A percentile compares a stretch with the other conserved stretches of the same genome.
These are phyloP conservation scores for Dendrolimus pini DNA, from an alignment of 2,888 invertebrate species.

Conservation along the genomic window DNA sequence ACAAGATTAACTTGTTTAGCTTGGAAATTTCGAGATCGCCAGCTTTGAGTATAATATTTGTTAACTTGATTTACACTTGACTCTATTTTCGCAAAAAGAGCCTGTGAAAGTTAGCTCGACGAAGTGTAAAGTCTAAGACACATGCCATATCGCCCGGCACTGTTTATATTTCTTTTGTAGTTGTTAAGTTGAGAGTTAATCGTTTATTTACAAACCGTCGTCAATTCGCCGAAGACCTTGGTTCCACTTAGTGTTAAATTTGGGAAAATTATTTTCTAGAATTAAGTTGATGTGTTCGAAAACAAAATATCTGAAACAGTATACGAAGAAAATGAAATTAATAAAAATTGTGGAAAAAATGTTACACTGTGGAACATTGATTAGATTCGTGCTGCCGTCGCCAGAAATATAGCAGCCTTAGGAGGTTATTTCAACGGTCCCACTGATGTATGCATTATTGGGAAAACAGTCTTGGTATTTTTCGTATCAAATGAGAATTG, in stretches of 20 bases:
- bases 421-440: no score
- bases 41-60: no score
- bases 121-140: no score
- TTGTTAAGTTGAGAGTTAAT: slow-evolving; percentile 20
- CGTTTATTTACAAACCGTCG: slow-evolving; percentile 26
- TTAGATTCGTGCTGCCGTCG: slow-evolving; percentile 39
- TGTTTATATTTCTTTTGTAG: slow-evolving; percentile 30
- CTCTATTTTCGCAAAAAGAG: no score
- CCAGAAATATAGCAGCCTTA: neutral
- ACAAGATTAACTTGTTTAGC: no score
- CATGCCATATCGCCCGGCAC: no score
- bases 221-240: slow-evolving; percentile 25
- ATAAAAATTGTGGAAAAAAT: slow-evolving; percentile 42
- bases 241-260: slow-evolving; percentile 50
- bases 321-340: slow-evolving; percentile 60
- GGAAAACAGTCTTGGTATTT: no score
- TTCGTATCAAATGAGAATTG: no score
- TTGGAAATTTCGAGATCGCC: no score
- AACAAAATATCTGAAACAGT: slow-evolving; percentile 75
- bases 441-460: no score
- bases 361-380: slow-evolving; percentile 50
- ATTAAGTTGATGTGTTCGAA: slow-evolving; percentile 70
- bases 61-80: no score
- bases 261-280: slow-evolving; percentile 39
- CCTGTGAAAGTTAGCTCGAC: no score